Evolutionary conservation across 92 coral and sea anemone species (phyloP), one percentile per base, ranked within the genome.

Genomic region (Paragorgia papillata): DNA sequence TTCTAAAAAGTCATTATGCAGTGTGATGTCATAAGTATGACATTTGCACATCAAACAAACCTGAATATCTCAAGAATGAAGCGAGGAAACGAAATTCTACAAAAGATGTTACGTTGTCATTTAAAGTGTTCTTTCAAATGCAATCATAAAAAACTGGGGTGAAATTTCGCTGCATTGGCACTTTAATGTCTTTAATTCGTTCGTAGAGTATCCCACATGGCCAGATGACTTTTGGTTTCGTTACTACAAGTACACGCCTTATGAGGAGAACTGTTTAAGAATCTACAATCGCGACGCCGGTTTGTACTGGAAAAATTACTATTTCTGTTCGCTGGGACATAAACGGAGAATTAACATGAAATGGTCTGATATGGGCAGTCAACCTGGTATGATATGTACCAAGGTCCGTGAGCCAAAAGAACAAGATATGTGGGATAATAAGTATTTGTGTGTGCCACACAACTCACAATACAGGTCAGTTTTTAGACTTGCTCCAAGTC

Each of bases 161-260:
- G n/a, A n/a, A n/a, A n/a, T n/a, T n/a, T n/a, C n/a, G n/a, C n/a
- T n/a, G n/a, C n/a, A n/a, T n/a, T n/a, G n/a, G n/a, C n/a, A n/a
- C n/a, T n/a, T n/a, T n/a, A n/a, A n/a, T n/a, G n/a, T n/a, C n/a
- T n/a, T n/a, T n/a, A n/a, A n/a, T n/a, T n/a, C n/a, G n/a, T 62
- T 83, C 82, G 5, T 87, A 95, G 99, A 91, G 20, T 91, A 88
- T 92, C 99, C 99, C 18, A 49, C 43, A 9, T 91, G 92, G 54
- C 99, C 99, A 30, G 83, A 83, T 8, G 97, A 91, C 49, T 95
- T 95, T 58, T 77, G 74, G 29, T 95, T 92, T 81, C 75, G 82
- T 19, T 75, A 81, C 7, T 88, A 74, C 71, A 25, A 60, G 4
- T 65, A 86, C 9, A 85, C 92, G 12, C 84, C 86, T 25, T 26